These are phyloP conservation scores for Enteromius mattozi DNA, from an alignment of 2,797 vertebrate genomes.

Conservation along the genomic window DNA sequence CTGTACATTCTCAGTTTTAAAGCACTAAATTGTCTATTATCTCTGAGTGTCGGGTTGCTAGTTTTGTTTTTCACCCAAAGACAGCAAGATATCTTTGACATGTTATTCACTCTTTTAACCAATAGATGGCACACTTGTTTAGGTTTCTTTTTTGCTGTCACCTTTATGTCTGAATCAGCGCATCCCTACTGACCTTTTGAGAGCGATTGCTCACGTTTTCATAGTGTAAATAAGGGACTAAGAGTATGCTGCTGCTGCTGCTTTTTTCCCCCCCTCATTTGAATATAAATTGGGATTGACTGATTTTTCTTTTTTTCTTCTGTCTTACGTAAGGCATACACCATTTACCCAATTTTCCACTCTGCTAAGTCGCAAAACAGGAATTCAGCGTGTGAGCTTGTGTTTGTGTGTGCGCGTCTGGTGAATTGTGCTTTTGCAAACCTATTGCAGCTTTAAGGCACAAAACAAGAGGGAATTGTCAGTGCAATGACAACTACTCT, in stretches of 20 bases:
- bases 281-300: background rate
- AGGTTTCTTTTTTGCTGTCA: constrained; percentile 26
- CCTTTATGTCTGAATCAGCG: background rate
- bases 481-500: constrained; percentile 52
- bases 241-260: constrained; percentile 24
- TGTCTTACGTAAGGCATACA: constrained; percentile 14
- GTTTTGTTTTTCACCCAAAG: background rate
- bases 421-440: constrained; percentile 44
- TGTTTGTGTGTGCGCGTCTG: constrained; percentile 59
- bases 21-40: background rate
- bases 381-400: constrained; percentile 25
- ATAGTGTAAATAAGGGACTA: constrained; percentile 30
- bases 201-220: background rate
- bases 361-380: constrained; percentile 45
- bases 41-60: background rate
- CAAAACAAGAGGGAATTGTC: constrained; percentile 45
- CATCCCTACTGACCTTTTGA: background rate
- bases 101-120: constrained; percentile 71
- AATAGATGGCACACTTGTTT: constrained; percentile 68
- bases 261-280: constrained; percentile 12
- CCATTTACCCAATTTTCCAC: constrained; percentile 21
- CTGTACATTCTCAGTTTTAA: background rate
- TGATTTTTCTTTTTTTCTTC: background rate
- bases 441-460: constrained; percentile 57
- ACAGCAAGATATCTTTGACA: background rate